Percentiles rank a stretch among this genome's conserved stretches.
Conservation (phyloP, 1,140 invertebrate species). For the Drosophila baimaii region DNA sequence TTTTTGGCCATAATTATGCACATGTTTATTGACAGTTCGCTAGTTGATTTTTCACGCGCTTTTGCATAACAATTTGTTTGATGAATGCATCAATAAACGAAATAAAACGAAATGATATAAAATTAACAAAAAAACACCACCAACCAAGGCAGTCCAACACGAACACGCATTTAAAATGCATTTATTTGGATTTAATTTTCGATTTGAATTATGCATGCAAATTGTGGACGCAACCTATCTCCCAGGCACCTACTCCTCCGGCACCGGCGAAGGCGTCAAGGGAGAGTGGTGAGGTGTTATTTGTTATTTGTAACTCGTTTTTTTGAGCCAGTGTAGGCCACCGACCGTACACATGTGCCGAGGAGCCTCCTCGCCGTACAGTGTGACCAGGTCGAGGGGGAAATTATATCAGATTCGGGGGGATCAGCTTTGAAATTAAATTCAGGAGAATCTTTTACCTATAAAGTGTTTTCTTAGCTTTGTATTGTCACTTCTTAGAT, state of each 20-base stretch:
- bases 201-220: constrained; percentile 76
- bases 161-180: constrained; percentile 64
- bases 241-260: neutral
- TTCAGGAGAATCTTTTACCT: no score
- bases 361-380: constrained; percentile 1
- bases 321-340: constrained; percentile 43
- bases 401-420: no score
- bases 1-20: constrained; percentile 74
- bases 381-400: neutral
- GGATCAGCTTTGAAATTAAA: no score
- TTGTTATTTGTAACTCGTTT: constrained; percentile 40
- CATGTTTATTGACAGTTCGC: constrained; percentile 63
- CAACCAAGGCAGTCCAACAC: neutral
- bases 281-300: constrained; percentile 10
- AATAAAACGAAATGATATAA: neutral
- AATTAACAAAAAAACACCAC: neutral
- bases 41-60: constrained; percentile 77
- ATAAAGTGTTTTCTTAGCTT: no score
- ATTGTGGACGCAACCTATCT: constrained; percentile 44
- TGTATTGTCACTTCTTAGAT: no score
- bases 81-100: constrained; percentile 40
- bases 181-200: constrained; percentile 76
- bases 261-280: constrained; percentile 17
- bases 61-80: constrained; percentile 77
- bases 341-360: constrained; percentile 1